Evolutionary conservation across 2,888 invertebrate species (phyloP).

Genomic region (Leucozona laternaria): DNA sequence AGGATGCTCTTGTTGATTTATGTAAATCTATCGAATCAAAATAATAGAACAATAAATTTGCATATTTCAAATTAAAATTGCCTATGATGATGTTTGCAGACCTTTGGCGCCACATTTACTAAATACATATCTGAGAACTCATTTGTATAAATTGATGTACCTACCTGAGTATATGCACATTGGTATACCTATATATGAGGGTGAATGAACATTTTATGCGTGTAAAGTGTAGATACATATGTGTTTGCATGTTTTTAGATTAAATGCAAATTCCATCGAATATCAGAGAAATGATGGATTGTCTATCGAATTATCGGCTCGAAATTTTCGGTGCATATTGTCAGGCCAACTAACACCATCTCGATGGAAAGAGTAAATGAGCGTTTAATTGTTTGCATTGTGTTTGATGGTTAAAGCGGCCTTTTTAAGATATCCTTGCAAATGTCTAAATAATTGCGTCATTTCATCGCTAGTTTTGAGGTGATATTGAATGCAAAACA

Average conservation of each 20-base stretch:
- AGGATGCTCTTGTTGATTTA: conserved; percentile 69
- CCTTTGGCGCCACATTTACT: conserved; percentile 65
- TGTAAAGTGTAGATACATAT: neutral
- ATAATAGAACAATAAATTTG: conserved; percentile 74
- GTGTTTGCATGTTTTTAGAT: conserved; percentile 29
- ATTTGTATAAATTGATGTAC: neutral
- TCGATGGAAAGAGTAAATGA: conserved; percentile 56
- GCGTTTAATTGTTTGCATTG: conserved; percentile 68
- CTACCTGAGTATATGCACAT: too few species aligned
- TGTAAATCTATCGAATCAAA: conserved; percentile 75
- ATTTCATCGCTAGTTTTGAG: neutral
- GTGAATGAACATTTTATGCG: too few species aligned
- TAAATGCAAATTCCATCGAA: conserved; percentile 51
- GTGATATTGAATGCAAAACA: neutral
- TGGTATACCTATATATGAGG: neutral
- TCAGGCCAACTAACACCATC: neutral
- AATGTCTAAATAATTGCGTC: neutral
- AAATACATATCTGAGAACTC: neutral
- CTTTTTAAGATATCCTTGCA: conserved; percentile 21
- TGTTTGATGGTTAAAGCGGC: conserved; percentile 18
- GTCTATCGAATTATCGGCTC: conserved; percentile 49
- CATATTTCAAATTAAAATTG: conserved; percentile 75
- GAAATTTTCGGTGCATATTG: conserved; percentile 36
- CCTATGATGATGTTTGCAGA: conserved; percentile 71
- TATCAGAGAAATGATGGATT: conserved; percentile 35